Percentiles rank a stretch among this genome's conserved stretches.
phyloP scores from a whole-genome alignment of 2,888 invertebrate genomes.

The Cryptus viduatorius region DNA sequence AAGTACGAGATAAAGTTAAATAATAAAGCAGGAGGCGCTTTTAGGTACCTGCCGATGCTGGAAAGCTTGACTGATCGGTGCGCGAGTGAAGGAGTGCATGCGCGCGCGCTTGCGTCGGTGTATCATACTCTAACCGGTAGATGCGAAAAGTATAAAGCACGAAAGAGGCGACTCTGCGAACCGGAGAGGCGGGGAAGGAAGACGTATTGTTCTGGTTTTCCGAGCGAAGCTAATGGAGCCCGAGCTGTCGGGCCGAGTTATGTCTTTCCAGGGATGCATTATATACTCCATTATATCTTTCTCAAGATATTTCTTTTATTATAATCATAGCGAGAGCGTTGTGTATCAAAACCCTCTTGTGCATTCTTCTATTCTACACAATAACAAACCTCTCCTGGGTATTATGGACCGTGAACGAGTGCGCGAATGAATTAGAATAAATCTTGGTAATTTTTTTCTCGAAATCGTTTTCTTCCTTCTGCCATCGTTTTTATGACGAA shows the following conservation, averaged over 20 bases:
- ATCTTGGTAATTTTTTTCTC: conserved; percentile 26
- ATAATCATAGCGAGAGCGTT: conserved; percentile 68
- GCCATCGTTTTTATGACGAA: not conserved
- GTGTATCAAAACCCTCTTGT: conserved; percentile 11
- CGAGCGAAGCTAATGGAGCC: conserved; percentile 78
- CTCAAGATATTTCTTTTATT: conserved; percentile 65
- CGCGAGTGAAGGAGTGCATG: conserved; percentile 50
- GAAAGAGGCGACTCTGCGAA: conserved; percentile 38
- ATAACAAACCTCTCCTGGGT: conserved; percentile 3
- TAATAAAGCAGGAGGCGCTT: conserved; percentile 76
- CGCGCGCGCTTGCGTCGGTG: conserved; percentile 21
- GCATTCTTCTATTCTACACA: not conserved
- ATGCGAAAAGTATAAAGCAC: conserved; percentile 65
- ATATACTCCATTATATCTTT: conserved; percentile 63
- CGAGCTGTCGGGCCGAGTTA: conserved; percentile 79
- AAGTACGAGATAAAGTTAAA: conserved; percentile 67
- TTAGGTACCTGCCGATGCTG: conserved; percentile 73
- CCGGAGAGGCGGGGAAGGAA: conserved; percentile 64
- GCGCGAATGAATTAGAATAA: conserved; percentile 50
- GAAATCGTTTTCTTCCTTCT: conserved; percentile 2
- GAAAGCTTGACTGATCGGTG: conserved; percentile 75
- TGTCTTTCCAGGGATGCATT: conserved; percentile 76
- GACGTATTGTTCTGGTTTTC: conserved; percentile 79
- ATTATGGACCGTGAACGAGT: conserved; percentile 28
- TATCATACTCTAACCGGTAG: conserved; percentile 30